Evolutionary conservation across 1,140 invertebrate species (phyloP).

Genomic region (Rhynchophorus ferrugineus): DNA sequence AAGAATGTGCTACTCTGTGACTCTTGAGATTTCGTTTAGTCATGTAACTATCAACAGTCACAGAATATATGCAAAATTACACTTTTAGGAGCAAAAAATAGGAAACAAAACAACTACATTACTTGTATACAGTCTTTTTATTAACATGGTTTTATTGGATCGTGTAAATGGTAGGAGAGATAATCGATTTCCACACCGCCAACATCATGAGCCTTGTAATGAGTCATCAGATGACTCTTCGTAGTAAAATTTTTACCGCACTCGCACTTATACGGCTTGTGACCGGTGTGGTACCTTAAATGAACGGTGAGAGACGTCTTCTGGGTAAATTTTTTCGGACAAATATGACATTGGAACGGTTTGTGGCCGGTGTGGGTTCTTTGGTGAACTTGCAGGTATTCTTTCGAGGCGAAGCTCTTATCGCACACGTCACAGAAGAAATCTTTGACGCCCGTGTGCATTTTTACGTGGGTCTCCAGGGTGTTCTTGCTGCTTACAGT

Average conservation of each 20-base stretch:
- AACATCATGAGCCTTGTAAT: constrained; percentile 33
- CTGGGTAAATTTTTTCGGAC: constrained; percentile 64
- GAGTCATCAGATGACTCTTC: constrained; percentile 34
- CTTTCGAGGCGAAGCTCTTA: constrained; percentile 59
- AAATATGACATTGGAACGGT: constrained; percentile 67
- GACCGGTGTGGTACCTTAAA: constrained; percentile 65
- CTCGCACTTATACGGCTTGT: constrained; percentile 59
- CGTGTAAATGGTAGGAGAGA: constrained; percentile 15
- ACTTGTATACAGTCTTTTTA: no score
- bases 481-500: constrained; percentile 36
- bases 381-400: constrained; percentile 68
- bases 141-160: background rate
- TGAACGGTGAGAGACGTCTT: constrained; percentile 42
- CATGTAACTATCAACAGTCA: no score
- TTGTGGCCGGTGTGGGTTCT: constrained; percentile 65
- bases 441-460: constrained; percentile 38
- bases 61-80: no score
- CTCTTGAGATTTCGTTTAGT: constrained; percentile 21
- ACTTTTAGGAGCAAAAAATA: no score
- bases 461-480: constrained; percentile 33
- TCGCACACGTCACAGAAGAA: constrained; percentile 37
- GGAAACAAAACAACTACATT: no score
- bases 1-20: constrained; percentile 61
- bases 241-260: constrained; percentile 42
- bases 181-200: constrained; percentile 30